Base-by-base conservation (phyloP, 2,797 vertebrate species). In the Triplophysa yarkandensis region DNA sequence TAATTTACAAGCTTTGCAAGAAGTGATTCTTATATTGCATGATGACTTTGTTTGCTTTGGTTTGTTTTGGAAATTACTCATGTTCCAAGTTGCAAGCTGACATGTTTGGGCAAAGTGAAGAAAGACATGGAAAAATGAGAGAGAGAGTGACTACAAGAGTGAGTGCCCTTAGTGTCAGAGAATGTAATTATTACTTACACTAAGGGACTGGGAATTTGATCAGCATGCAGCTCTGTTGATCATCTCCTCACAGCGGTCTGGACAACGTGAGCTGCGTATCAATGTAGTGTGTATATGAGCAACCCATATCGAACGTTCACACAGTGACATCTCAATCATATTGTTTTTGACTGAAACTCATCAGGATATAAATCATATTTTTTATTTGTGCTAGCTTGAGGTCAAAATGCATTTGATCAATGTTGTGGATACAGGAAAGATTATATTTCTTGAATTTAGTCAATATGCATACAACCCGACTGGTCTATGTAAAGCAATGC, bases 11-110 rank as follows among this genome's bases (percentile, higher is more conserved):
- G 36, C 10, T 28, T 6, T 48, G 28, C n/a, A 34, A 4, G 17
- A 28, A 71, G 27, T 39, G n/a, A 55, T 6, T 39, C 32, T 70
- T 75, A 54, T 10, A 41, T 71, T 71, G 46, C 60, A 69, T 73
- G 50, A 73, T 71, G 72, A 79, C 60, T 70, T 54, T 61, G 58
- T 79, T 66, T 52, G 68, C 23, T 30, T 70, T 54, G 66, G 58
- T 79, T 66, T 52, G 68, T 23, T 30, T 63, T 79, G 66, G 70
- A 63, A 28, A 82, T 3, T 21, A 65, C 21, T 28, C 69, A 32
- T 19, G 23, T 17, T n/a, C 17, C 14, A 23, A 46, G 4, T 61
- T 30, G 16, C 57, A 71, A 36, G 7, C n/a, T 28, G n/a, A 46
- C 23, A 5, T 3, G 23, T 27, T 32, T 68, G 69, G 62, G 21